Evolutionary conservation across 37 sponge, comb jelly and placozoan genomes (phyloP).

Genomic region (Haliclona indistincta): DNA sequence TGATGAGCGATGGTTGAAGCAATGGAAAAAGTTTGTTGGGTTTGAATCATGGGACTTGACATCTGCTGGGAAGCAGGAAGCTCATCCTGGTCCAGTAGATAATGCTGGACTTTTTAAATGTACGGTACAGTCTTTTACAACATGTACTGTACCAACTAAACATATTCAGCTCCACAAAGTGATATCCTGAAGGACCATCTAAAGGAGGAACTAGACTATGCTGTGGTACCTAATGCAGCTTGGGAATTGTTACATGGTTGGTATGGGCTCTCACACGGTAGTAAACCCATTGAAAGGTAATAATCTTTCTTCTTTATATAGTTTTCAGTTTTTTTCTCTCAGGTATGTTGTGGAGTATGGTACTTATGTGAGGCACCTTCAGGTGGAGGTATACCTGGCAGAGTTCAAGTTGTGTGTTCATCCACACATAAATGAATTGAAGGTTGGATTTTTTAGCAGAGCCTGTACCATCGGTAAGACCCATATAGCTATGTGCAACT

Average conservation of each 20-base stretch:
- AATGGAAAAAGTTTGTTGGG: no score
- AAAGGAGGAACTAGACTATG: conserved; percentile 80
- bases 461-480: conserved; percentile 71
- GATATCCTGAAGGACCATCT: conserved; percentile 59
- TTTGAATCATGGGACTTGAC: no score
- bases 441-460: conserved; percentile 57
- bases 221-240: conserved; percentile 60
- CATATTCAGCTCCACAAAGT: no score
- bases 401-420: conserved; percentile 73
- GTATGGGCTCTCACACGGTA: conserved; percentile 52
- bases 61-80: no score
- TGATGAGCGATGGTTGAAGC: no score
- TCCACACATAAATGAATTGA: conserved; percentile 45
- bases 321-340: no score
- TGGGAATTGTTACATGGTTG: conserved; percentile 65
- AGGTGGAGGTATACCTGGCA: conserved; percentile 88
- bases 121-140: no score
- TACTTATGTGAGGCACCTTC: conserved; percentile 78
- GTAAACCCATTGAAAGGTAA: conserved; percentile 48
- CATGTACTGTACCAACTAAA: no score
- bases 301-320: no score
- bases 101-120: no score
- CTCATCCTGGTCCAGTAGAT: no score
- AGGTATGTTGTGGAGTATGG: conserved; percentile 80
- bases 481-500: no score